A percentile compares a stretch with the other conserved stretches of the same genome.
Conservation (phyloP, 1,140 invertebrate species). For the Penaeus vannamei region DNA sequence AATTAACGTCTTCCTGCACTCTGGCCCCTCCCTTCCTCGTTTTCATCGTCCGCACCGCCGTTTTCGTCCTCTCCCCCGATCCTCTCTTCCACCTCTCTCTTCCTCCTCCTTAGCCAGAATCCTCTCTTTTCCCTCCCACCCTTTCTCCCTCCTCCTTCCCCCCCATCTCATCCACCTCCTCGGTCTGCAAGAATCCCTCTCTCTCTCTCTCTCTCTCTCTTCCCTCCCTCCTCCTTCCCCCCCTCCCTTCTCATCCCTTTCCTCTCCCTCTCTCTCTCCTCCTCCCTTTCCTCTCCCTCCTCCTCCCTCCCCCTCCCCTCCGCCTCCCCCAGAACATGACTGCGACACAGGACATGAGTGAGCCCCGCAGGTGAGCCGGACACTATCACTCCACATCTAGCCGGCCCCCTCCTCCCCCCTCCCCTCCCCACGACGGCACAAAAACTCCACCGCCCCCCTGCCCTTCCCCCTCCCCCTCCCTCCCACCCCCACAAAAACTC, state of each 20-base stretch:
- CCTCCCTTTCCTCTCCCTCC: neutral
- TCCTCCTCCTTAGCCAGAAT: too few relatives aligned
- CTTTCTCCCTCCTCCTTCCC: neutral
- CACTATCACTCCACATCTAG: conserved; percentile 57
- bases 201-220: neutral
- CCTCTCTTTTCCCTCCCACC: too few relatives aligned
- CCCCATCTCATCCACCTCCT: neutral
- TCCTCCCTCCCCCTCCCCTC: neutral
- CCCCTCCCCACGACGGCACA: neutral
- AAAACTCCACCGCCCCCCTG: conserved; percentile 31
- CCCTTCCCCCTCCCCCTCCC: neutral
- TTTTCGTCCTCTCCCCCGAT: too few relatives aligned
- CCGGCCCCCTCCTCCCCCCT: neutral
- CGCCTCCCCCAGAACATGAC: neutral
- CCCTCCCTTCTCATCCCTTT: too few relatives aligned
- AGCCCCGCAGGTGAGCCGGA: conserved; percentile 49
- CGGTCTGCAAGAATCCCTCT: neutral
- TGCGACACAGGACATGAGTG: conserved; percentile 50
- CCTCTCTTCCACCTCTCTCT: too few relatives aligned
- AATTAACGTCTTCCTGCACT: too few relatives aligned
- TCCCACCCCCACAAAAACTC: conserved; percentile 31
- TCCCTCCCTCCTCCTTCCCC: neutral
- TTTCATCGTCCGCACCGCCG: too few relatives aligned
- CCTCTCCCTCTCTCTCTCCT: neutral
- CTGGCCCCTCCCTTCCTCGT: too few relatives aligned